Percentiles rank a stretch among this genome's conserved stretches.
Evolutionary conservation across 2,113 vertebrate genomes (phyloP).

Genomic region (Protobothrops mucrosquamatus): DNA sequence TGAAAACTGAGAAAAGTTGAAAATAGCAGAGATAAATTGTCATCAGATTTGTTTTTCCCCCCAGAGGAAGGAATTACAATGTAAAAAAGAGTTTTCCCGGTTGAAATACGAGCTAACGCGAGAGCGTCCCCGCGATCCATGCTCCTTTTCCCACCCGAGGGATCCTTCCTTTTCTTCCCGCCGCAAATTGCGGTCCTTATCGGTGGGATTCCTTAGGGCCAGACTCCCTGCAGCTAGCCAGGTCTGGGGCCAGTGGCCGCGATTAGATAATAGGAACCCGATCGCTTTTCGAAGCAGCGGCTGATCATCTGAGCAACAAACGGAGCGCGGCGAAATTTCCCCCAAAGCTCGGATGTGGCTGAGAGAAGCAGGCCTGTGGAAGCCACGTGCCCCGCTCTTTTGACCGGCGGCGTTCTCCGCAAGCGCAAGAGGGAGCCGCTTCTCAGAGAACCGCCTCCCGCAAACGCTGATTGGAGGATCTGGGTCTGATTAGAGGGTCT

Average conservation of each 20-base stretch:
- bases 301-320: background rate
- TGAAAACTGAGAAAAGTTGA: background rate
- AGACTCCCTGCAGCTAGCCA: background rate
- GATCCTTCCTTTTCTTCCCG: background rate
- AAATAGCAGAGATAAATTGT: background rate
- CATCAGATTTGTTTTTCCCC: background rate
- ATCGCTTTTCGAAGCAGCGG: background rate
- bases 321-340: background rate
- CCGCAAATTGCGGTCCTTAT: background rate
- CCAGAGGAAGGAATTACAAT: background rate
- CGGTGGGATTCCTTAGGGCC: background rate
- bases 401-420: background rate
- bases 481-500: background rate
- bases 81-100: background rate
- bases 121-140: background rate
- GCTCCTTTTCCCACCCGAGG: background rate
- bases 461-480: background rate
- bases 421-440: background rate
- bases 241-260: background rate
- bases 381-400: background rate
- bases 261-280: constrained; percentile 9
- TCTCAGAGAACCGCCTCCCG: background rate
- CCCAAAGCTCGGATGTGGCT: background rate
- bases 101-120: background rate
- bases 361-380: too few species aligned